These are phyloP conservation scores for Scaptomyza flava DNA, from an alignment of 2,888 invertebrate species.

Conservation along the genomic window DNA sequence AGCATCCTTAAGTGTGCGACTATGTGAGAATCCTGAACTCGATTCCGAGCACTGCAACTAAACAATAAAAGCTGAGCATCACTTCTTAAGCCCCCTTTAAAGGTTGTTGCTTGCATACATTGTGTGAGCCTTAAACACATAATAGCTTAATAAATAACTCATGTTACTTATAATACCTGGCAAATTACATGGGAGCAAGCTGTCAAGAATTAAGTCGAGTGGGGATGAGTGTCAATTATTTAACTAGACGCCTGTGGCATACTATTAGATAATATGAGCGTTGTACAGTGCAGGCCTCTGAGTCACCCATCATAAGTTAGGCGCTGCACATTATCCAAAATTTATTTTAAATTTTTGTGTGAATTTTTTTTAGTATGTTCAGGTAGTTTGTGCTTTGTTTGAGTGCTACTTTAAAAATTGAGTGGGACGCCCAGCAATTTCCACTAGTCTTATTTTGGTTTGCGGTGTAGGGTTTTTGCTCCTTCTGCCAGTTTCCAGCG, in stretches of 20 bases:
- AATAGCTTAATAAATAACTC: constrained; percentile 75
- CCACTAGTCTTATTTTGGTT: constrained; percentile 16
- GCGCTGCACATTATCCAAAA: constrained; percentile 28
- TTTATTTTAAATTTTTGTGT: constrained; percentile 27
- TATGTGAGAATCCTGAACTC: constrained; percentile 21
- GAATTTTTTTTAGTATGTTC: constrained; percentile 10
- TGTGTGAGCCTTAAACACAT: constrained; percentile 74
- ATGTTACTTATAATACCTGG: constrained; percentile 59
- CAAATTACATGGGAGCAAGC: constrained; percentile 43
- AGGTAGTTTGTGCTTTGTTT: constrained; percentile 50
- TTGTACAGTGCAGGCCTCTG: constrained; percentile 10
- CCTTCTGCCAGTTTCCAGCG: constrained; percentile 51
- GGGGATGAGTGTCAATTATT: constrained; percentile 56
- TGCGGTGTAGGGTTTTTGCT: constrained; percentile 20
- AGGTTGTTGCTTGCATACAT: constrained; percentile 24
- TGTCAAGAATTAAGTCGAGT: background rate
- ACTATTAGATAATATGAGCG: constrained; percentile 68
- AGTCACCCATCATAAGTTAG: constrained; percentile 23
- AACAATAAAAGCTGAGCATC: constrained; percentile 67
- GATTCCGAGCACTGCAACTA: constrained; percentile 59
- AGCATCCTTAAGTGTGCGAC: background rate
- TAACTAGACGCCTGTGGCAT: no score
- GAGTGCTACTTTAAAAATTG: constrained; percentile 68
- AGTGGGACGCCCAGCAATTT: constrained; percentile 58
- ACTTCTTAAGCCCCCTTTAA: constrained; percentile 36